These are phyloP conservation scores for Nephrotoma appendiculata DNA, from an alignment of 2,888 invertebrate genomes.

Conservation along the genomic window DNA sequence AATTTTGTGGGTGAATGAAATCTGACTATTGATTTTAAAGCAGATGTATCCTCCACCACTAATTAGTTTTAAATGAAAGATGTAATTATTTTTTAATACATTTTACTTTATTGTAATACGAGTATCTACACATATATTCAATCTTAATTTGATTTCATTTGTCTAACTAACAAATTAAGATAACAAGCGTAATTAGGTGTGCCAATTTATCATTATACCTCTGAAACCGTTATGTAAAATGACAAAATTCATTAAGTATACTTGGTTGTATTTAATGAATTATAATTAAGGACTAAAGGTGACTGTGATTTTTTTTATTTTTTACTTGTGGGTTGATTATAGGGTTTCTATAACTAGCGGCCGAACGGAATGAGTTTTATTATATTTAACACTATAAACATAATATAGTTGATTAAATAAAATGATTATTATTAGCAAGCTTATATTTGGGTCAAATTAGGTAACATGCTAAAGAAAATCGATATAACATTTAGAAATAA, in stretches of 20 bases:
- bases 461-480: neutral
- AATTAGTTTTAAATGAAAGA: neutral
- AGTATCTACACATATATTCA: neutral
- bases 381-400: neutral
- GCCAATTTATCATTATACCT: neutral
- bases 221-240: neutral
- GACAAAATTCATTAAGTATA: too few relatives aligned
- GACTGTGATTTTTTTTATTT: neutral
- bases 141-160: neutral
- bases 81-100: neutral
- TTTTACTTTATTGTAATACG: too few relatives aligned
- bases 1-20: neutral
- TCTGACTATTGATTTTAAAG: neutral
- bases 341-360: neutral
- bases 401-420: neutral
- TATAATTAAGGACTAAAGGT: neutral
- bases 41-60: neutral
- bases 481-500: neutral
- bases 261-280: neutral
- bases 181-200: neutral
- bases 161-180: neutral
- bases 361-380: neutral
- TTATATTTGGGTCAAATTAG: neutral
- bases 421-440: neutral
- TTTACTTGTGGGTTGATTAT: neutral